Evolutionary conservation across 2,888 invertebrate species (phyloP).

Genomic region (Drosophila sordidula): DNA sequence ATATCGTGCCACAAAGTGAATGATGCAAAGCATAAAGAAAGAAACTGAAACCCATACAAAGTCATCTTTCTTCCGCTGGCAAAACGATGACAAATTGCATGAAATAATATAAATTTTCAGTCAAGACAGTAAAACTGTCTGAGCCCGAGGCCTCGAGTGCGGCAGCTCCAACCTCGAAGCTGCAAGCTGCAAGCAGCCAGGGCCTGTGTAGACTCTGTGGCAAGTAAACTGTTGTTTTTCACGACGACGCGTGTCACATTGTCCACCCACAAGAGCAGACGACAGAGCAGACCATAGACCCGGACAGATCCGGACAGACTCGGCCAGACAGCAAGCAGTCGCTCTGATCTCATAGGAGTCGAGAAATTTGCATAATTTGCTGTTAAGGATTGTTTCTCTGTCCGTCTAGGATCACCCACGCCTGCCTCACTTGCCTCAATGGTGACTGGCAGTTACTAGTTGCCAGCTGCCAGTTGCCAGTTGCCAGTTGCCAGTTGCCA

Average conservation of each 20-base stretch:
- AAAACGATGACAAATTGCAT: slow-evolving; percentile 81
- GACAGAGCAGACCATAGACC: slow-evolving; percentile 51
- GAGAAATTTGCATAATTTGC: slow-evolving; percentile 71
- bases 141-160: slow-evolving; percentile 39
- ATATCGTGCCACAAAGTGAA: slow-evolving; percentile 58
- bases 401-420: slow-evolving; percentile 66
- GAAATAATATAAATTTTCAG: slow-evolving; percentile 82
- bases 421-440: slow-evolving; percentile 38
- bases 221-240: slow-evolving; percentile 81
- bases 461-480: too few species aligned
- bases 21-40: slow-evolving; percentile 49
- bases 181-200: slow-evolving; percentile 25
- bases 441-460: slow-evolving; percentile 50
- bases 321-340: slow-evolving; percentile 34
- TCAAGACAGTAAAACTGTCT: slow-evolving; percentile 81
- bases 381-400: slow-evolving; percentile 60
- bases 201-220: slow-evolving; percentile 50
- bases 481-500: slow-evolving; percentile 23
- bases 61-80: slow-evolving; percentile 76
- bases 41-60: slow-evolving; percentile 57
- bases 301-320: slow-evolving; percentile 18
- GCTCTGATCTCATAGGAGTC: slow-evolving; percentile 60
- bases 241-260: slow-evolving; percentile 82
- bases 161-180: slow-evolving; percentile 11
- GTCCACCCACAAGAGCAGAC: slow-evolving; percentile 78